phyloP scores from a whole-genome alignment of 2,797 vertebrate genomes.

The Mareca strepera region DNA sequence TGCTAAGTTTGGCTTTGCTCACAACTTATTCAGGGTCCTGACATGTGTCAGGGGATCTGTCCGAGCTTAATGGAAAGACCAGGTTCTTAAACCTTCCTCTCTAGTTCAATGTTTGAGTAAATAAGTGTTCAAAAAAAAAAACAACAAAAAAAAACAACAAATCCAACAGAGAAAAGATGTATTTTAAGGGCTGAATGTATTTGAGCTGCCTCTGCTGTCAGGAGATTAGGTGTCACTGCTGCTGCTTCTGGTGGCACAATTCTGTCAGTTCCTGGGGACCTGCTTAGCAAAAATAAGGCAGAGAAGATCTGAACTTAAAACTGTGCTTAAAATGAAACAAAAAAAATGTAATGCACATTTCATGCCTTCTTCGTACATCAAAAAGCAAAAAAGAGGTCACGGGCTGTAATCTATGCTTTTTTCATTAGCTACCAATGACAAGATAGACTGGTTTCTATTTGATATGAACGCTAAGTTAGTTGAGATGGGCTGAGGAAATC shows the following conservation, averaged over 20 bases:
- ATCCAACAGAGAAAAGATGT: neutral
- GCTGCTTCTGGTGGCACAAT: neutral
- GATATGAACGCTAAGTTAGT: neutral
- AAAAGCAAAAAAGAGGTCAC: constrained; percentile 26
- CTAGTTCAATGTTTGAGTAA: neutral
- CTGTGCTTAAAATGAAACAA: neutral
- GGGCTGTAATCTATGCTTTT: neutral
- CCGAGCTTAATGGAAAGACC: neutral
- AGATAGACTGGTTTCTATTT: neutral
- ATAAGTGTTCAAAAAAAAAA: neutral
- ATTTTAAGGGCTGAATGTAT: neutral
- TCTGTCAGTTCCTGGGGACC: neutral
- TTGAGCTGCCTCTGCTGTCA: neutral
- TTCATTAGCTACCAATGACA: constrained; percentile 3
- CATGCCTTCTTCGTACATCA: neutral
- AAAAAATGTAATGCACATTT: neutral
- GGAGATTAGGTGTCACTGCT: neutral
- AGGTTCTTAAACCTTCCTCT: neutral
- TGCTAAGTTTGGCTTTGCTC: neutral
- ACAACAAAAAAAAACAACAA: neutral
- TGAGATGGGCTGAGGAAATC: constrained; percentile 18
- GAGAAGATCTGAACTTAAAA: neutral
- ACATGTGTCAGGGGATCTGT: neutral
- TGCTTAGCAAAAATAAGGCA: neutral
- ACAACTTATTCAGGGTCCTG: neutral